Conservation (phyloP, 2,113 vertebrate genomes). For the Alosa alosa region DNA sequence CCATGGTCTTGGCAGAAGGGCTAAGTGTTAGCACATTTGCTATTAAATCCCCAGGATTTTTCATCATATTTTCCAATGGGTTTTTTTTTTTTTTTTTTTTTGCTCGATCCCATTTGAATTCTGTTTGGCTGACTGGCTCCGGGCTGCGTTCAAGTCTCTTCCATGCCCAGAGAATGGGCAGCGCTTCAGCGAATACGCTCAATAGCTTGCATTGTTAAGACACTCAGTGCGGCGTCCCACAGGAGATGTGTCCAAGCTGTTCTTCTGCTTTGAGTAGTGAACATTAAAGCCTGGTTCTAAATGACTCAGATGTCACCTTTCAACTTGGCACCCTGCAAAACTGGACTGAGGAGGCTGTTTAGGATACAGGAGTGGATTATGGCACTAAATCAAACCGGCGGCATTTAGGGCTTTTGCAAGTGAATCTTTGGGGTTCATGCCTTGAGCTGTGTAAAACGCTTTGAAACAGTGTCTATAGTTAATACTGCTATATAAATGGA, state of each 20-base stretch:
- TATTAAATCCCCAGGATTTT: neutral
- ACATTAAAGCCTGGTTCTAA: neutral
- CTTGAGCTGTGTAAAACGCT: neutral
- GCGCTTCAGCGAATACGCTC: neutral
- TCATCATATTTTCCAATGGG: neutral
- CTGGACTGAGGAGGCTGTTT: neutral
- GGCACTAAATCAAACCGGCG: neutral
- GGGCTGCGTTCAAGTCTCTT: neutral
- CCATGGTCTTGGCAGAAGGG: neutral
- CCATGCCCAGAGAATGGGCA: neutral
- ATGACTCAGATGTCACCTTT: neutral
- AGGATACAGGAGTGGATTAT: neutral
- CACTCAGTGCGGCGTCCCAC: neutral
- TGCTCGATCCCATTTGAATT: neutral
- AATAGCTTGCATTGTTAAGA: neutral
- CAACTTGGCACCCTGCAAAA: neutral
- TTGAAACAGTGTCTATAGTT: neutral
- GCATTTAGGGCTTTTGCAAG: neutral
- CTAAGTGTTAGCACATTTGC: conserved; percentile 10
- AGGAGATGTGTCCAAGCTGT: neutral
- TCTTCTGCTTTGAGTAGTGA: neutral
- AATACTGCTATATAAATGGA: neutral
- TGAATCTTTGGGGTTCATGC: neutral
- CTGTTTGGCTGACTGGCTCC: neutral
- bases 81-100: neutral